Evolutionary conservation across 2,797 vertebrate species (phyloP), one percentile per base, ranked within the genome.

Genomic region (Tympanoctomys barrerae): DNA sequence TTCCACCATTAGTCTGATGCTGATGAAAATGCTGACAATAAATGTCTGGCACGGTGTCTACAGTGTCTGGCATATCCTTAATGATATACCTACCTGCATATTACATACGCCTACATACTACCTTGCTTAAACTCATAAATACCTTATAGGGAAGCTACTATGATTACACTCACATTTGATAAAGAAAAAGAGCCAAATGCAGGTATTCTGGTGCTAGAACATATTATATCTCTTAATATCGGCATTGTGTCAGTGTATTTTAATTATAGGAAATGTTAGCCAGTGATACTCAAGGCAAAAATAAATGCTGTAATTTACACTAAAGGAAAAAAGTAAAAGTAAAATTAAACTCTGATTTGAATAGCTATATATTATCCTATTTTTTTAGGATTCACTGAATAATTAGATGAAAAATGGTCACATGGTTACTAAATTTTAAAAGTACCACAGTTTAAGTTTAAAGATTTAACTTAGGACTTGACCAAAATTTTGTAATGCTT

Each of bases 301-400:
- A 73, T 39, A 94, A 49, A 0, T 81, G 2, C 16, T 85, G 16
- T 31, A 89, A 77, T 80, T 95, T 70, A 85, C 12, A 83, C 42
- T 39, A 31, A 83, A 96, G 26, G 26, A 79, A 14, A 31, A 28
- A 90, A 75, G 80, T 36, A 86, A 87, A 91, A 93, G 61, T 46
- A 62, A 94, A 93, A 61, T 46, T n/a, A 54, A 22, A 0, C 4
- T 77, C n/a, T 4, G 36, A 78, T 96, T 78, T 78, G 13, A 89
- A 71, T 87, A 79, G 46, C 28, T 90, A 75, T 42, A 26, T 77
- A 86, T 75, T 88, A 39, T 71, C 8, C 2, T 19, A 6, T 82
- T 95, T 79, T 87, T 8, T n/a, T n/a, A 90, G 19, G 46, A 92
- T 83, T 96, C 78, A 68, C 73, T 18, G 33, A 96, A 36, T 61